Evolutionary conservation across 2,113 vertebrate species (phyloP).

Genomic region (Austrofundulus limnaeus): DNA sequence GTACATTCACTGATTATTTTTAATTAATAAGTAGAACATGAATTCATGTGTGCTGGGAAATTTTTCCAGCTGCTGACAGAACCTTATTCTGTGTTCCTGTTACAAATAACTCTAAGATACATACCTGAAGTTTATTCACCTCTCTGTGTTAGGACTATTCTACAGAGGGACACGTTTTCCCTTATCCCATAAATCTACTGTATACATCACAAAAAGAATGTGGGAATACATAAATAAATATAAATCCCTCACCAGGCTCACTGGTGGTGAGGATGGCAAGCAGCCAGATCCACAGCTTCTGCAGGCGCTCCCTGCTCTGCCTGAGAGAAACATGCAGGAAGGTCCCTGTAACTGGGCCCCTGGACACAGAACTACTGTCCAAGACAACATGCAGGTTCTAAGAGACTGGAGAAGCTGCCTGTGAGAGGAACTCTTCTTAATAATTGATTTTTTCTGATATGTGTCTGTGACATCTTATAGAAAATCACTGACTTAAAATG

Average conservation of each 20-base stretch:
- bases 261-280: slow-evolving; percentile 60
- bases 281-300: slow-evolving; percentile 58
- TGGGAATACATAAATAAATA: slow-evolving; percentile 60
- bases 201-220: slow-evolving; percentile 4
- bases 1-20: slow-evolving; percentile 27
- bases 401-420: slow-evolving; percentile 44
- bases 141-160: slow-evolving; percentile 43
- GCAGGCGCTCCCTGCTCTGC: slow-evolving; percentile 27
- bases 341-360: slow-evolving; percentile 44
- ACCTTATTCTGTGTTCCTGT: slow-evolving; percentile 38
- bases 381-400: slow-evolving; percentile 50
- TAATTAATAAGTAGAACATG: slow-evolving; percentile 31
- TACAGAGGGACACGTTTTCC: slow-evolving; percentile 45
- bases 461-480: no score
- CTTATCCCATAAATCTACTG: slow-evolving; percentile 31
- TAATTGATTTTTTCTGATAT: no score
- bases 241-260: slow-evolving; percentile 58
- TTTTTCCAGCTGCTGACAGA: slow-evolving; percentile 37
- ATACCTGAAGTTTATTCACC: slow-evolving; percentile 50
- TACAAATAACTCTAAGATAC: slow-evolving; percentile 15
- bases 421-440: background rate
- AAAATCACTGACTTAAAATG: no score
- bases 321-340: slow-evolving; percentile 59
- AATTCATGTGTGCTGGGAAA: slow-evolving; percentile 42
- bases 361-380: slow-evolving; percentile 38